Percentiles rank a stretch among this genome's conserved stretches.
Evolutionary conservation across 2,888 invertebrate genomes (phyloP).

Genomic region (Sarcophaga subvicina): DNA sequence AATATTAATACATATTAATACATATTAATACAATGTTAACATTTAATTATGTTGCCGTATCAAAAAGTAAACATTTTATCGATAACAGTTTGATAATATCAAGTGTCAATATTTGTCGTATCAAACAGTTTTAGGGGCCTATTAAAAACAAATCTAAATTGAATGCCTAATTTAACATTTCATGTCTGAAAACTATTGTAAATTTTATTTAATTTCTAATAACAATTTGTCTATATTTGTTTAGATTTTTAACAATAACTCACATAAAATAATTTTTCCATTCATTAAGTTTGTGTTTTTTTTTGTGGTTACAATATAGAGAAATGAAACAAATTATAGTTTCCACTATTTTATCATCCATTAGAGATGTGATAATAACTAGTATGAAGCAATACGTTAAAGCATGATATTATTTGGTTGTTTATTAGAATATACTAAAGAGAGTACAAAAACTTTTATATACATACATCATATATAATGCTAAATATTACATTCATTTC

Average conservation of each 20-base stretch:
- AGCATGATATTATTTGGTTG: background rate
- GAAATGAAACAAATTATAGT: background rate
- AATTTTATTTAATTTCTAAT: background rate
- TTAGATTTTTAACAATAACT: background rate
- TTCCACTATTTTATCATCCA: background rate
- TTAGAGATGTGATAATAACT: background rate
- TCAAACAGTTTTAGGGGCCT: background rate
- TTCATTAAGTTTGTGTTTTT: background rate
- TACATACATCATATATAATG: too few species aligned
- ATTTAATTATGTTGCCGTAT: constrained; percentile 16
- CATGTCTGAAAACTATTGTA: constrained; percentile 11
- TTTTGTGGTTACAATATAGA: background rate
- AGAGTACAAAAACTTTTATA: too few species aligned
- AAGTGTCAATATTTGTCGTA: constrained; percentile 21
- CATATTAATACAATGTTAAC: constrained; percentile 2
- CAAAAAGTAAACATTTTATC: constrained; percentile 11
- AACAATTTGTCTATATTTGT: background rate
- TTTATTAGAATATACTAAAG: too few species aligned
- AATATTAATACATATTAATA: constrained; percentile 4
- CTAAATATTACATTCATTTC: too few species aligned
- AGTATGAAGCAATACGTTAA: background rate
- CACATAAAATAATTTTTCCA: background rate
- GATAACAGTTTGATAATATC: constrained; percentile 11
- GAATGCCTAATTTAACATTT: constrained; percentile 12
- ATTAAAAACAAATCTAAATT: background rate